phyloP scores from a whole-genome alignment of 2,113 vertebrate genomes.

The Corythaixoides concolor region DNA sequence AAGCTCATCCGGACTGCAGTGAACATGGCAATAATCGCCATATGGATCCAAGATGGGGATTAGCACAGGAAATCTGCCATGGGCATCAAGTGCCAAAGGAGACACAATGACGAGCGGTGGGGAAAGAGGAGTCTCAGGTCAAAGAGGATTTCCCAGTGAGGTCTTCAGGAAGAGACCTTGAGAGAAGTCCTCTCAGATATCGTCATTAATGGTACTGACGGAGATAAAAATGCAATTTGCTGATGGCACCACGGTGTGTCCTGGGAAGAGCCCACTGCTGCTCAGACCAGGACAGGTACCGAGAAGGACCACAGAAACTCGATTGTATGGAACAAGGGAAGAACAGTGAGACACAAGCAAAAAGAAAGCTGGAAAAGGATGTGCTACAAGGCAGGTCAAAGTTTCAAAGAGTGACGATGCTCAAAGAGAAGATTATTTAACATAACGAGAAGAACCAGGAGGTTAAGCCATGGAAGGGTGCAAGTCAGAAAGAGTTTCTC shows the following conservation, averaged over 20 bases:
- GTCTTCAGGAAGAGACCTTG: not conserved
- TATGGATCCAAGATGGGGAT: not conserved
- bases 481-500: not conserved
- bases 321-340: not conserved
- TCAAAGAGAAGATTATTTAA: not conserved
- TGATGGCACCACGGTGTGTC: not conserved
- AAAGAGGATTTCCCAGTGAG: not conserved
- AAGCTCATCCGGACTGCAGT: not conserved
- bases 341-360: not conserved
- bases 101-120: not conserved
- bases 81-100: not conserved
- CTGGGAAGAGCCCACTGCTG: not conserved
- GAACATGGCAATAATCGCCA: not conserved
- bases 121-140: not conserved
- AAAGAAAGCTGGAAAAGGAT: not conserved
- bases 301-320: not conserved
- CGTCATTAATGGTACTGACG: rapidly evolving
- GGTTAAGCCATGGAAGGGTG: not conserved
- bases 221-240: not conserved
- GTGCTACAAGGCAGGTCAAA: not conserved
- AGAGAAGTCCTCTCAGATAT: not conserved
- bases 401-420: not conserved
- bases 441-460: not conserved
- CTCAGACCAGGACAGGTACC: not conserved
- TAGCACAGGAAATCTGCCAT: not conserved